Evolutionary conservation across 37 sponge, comb jelly and placozoan genomes (phyloP), one percentile per base, ranked within the genome.

Genomic region (Mnemiopsis leidyi): DNA sequence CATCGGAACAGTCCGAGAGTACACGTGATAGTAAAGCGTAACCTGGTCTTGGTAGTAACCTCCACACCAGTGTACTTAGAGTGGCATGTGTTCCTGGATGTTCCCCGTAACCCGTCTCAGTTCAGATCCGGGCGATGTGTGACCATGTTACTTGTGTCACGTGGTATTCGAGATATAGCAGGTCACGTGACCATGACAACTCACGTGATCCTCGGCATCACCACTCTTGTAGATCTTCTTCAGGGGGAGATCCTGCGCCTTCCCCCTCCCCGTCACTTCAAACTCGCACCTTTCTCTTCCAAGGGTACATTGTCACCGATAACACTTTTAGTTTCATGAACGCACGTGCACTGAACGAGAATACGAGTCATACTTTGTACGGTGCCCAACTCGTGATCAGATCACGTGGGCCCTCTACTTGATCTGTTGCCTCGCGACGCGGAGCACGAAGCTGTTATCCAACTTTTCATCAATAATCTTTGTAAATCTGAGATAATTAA

Each of bases 401-500:
- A 18, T 5, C 61, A 48, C 61, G 61, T 48, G 61, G 61, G 5
- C 9, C 61, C 5, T 5, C 5, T 48, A 18, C 61, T 48, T 48
- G 61, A 48, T 48, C 61, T 48, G 61, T 48, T 48, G 61, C 61
- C 61, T 48, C 61, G 61, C 61, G 13, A 48, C 61, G 61, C 5
- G 61, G 9, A 48, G 61, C 61, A 48, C 61, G 13, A 13, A 48
- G 61, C 13, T 48, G 61, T 48, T 48, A 48, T 48, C 61, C 61
- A 48, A 48, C 61, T 48, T 48, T 13, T 48, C 61, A 48, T 48
- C 61, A 48, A 48, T 48, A 48, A 48, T 48, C 61, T 48, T 48
- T 48, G 61, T 48, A 48, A 48, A 48, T 48, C 61, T 77, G 32
- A 34, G 79, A 77, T 77, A 77, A 77, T 77, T 77, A 77, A 77